phyloP scores from a whole-genome alignment of 2,113 vertebrate species.

The Phyllostomus discolor region DNA sequence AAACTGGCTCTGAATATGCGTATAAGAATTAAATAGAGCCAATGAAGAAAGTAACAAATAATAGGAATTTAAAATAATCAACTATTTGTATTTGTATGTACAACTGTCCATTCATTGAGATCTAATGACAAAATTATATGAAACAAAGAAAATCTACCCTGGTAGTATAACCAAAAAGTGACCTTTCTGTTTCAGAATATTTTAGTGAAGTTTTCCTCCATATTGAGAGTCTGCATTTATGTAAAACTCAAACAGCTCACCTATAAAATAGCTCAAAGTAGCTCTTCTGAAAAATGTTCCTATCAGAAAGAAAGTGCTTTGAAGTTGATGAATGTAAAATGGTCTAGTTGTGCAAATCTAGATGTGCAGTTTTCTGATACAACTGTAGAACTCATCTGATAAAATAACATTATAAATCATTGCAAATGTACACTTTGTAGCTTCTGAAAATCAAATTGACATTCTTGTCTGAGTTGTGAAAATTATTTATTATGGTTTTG shows the following conservation, averaged over 20 bases:
- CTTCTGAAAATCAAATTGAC: conserved; percentile 49
- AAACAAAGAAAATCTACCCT: not conserved
- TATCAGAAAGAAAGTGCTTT: conserved; percentile 33
- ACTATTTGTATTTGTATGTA: not conserved
- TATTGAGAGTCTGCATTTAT: not conserved
- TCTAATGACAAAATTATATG: not conserved
- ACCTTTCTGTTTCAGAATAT: not conserved
- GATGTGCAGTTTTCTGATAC: conserved; percentile 19
- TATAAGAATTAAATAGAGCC: conserved; percentile 24
- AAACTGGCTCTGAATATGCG: not conserved
- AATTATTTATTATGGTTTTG: conserved; percentile 48
- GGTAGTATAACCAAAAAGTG: not conserved
- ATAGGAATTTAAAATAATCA: not conserved
- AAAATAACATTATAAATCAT: conserved; percentile 60
- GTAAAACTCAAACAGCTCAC: conserved; percentile 22
- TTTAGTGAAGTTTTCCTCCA: not conserved
- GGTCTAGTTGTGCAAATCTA: not conserved
- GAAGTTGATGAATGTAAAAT: conserved; percentile 48
- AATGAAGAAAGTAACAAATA: not conserved
- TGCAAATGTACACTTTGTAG: not conserved
- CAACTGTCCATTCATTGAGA: not conserved
- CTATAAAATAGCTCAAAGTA: not conserved
- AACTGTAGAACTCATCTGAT: conserved; percentile 45
- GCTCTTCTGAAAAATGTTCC: not conserved
- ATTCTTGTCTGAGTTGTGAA: conserved; percentile 51